These are phyloP conservation scores for Champsocephalus gunnari DNA, from an alignment of 2,797 vertebrate genomes.

Conservation along the genomic window DNA sequence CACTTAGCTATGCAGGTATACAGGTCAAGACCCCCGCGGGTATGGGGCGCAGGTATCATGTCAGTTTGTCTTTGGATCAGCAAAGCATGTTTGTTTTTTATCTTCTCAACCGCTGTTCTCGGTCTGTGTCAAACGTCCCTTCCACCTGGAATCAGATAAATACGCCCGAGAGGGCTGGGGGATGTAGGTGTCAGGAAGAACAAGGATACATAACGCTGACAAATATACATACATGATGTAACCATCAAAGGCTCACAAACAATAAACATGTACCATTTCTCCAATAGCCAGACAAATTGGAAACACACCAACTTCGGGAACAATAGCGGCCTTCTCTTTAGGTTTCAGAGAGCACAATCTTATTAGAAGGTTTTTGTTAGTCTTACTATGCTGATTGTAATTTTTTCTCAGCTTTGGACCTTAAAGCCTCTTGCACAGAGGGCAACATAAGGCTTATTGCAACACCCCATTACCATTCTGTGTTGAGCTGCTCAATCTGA, in stretches of 20 bases:
- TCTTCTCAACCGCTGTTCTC: neutral
- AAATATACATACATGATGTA: neutral
- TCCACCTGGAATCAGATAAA: neutral
- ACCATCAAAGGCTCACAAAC: neutral
- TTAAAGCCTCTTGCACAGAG: neutral
- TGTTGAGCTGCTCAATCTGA: neutral
- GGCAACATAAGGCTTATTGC: neutral
- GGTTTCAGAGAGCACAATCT: slow-evolving; percentile 10
- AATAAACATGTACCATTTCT: neutral
- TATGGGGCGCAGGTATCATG: neutral
- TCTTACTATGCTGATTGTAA: neutral
- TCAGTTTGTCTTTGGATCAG: neutral
- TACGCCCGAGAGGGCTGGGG: neutral
- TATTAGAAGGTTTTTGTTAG: neutral
- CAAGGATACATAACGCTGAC: slow-evolving; percentile 6
- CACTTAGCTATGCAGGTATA: neutral
- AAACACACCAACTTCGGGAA: neutral
- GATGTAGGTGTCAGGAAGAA: slow-evolving; percentile 3
- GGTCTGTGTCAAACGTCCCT: neutral
- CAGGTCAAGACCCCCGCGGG: neutral
- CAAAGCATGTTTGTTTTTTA: neutral
- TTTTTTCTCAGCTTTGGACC: neutral
- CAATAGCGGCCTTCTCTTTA: slow-evolving; percentile 17
- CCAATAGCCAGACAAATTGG: neutral
- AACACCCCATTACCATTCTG: neutral